Conservation (phyloP, 2,113 vertebrate species). For the Ifrita kowaldi region DNA sequence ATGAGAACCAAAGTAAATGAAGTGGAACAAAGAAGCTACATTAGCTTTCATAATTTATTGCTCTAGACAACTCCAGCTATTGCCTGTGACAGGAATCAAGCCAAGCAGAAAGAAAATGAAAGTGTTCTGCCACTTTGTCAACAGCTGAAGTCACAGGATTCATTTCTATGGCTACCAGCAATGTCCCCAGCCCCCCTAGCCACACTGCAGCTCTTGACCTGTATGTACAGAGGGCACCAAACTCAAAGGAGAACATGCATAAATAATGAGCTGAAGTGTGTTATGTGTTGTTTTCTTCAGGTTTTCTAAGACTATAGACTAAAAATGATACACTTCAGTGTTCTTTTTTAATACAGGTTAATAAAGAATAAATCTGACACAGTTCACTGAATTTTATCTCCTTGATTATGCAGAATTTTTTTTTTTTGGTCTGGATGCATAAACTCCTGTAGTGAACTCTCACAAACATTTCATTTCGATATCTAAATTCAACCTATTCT, state of each 20-base stretch:
- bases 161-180: background rate
- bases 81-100: background rate
- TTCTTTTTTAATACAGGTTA: background rate
- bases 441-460: background rate
- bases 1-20: background rate
- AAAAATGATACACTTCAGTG: background rate
- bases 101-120: slow-evolving; percentile 28
- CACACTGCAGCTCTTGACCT: background rate
- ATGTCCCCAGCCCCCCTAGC: fast-evolving
- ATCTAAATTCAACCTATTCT: background rate
- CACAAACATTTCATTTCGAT: background rate
- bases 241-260: background rate
- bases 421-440: background rate
- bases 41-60: slow-evolving; percentile 23
- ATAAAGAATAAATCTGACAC: background rate
- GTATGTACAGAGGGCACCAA: background rate
- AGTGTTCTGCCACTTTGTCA: background rate
- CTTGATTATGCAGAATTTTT: background rate
- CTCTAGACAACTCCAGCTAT: background rate
- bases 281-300: background rate
- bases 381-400: background rate
- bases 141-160: background rate
- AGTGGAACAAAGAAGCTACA: slow-evolving; percentile 13
- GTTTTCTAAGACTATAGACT: background rate
- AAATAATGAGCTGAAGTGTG: background rate